Evolutionary conservation across 2,113 vertebrate genomes (phyloP).

Genomic region (Plectropomus leopardus): DNA sequence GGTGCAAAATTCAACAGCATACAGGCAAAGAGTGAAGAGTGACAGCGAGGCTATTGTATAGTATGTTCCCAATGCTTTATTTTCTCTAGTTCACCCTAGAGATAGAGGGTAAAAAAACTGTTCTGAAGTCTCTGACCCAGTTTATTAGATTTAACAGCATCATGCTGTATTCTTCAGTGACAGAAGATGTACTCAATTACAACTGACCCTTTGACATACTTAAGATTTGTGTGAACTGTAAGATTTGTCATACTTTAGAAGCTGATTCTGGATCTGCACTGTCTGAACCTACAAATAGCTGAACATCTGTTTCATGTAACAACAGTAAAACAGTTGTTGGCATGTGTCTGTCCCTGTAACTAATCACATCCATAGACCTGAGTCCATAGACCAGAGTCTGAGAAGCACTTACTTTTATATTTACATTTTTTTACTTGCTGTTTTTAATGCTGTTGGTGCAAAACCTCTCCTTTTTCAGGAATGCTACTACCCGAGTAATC

Average conservation of each 20-base stretch:
- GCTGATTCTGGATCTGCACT: background rate
- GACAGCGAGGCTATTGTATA: constrained; percentile 15
- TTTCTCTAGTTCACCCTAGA: background rate
- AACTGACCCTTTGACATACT: background rate
- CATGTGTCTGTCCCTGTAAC: background rate
- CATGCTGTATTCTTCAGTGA: background rate
- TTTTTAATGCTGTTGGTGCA: background rate
- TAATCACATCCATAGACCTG: background rate
- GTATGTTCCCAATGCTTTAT: constrained; percentile 16
- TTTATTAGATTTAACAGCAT: background rate
- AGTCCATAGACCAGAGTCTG: background rate
- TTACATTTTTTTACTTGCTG: background rate
- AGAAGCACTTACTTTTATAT: background rate
- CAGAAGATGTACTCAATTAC: background rate
- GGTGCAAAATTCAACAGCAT: constrained; percentile 56
- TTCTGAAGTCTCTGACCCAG: background rate
- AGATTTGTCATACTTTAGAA: no score
- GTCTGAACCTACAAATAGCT: background rate
- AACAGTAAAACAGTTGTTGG: no score
- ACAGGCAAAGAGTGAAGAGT: constrained; percentile 19
- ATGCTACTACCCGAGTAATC: background rate
- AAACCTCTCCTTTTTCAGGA: background rate
- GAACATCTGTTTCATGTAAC: background rate
- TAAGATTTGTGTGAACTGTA: background rate
- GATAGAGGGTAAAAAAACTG: background rate